Evolutionary conservation across 2,888 invertebrate genomes (phyloP).

Genomic region (Dolichopus griseipennis): DNA sequence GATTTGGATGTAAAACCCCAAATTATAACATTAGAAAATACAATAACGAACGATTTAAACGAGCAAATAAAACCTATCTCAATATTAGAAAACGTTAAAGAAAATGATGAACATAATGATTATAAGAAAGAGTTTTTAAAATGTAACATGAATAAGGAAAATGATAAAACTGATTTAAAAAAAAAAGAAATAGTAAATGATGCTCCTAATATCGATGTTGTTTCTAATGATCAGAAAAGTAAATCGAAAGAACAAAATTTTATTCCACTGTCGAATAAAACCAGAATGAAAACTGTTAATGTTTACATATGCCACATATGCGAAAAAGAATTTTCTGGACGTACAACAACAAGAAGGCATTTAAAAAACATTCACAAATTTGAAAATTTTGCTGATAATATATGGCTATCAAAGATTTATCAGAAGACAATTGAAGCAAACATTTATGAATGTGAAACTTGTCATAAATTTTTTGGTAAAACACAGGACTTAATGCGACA

Average conservation of each 20-base stretch:
- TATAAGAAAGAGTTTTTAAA: slow-evolving; percentile 3
- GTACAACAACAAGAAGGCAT: not conserved
- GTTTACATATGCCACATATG: not conserved
- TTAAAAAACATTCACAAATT: slow-evolving; percentile 6
- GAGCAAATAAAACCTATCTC: too few relatives aligned
- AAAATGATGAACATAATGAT: too few relatives aligned
- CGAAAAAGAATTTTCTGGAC: not conserved
- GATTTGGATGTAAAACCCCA: too few relatives aligned
- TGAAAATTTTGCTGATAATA: not conserved
- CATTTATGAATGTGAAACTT: slow-evolving; percentile 31
- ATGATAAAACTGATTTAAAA: slow-evolving; percentile 45
- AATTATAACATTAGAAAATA: too few relatives aligned
- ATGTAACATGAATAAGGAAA: slow-evolving; percentile 44
- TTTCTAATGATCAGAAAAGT: too few relatives aligned
- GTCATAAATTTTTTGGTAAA: slow-evolving; percentile 39
- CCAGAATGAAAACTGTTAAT: not conserved
- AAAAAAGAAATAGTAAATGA: slow-evolving; percentile 46
- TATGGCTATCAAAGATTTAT: not conserved
- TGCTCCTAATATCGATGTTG: slow-evolving; percentile 17
- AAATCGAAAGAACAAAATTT: too few relatives aligned
- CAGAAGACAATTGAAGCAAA: not conserved
- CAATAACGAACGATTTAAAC: too few relatives aligned
- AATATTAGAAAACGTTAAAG: too few relatives aligned
- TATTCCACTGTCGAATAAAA: not conserved
- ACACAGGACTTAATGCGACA: slow-evolving; percentile 42